Percentiles rank a stretch among this genome's conserved stretches.
Conservation (phyloP, 2,797 vertebrate genomes). For the Anguilla anguilla region DNA sequence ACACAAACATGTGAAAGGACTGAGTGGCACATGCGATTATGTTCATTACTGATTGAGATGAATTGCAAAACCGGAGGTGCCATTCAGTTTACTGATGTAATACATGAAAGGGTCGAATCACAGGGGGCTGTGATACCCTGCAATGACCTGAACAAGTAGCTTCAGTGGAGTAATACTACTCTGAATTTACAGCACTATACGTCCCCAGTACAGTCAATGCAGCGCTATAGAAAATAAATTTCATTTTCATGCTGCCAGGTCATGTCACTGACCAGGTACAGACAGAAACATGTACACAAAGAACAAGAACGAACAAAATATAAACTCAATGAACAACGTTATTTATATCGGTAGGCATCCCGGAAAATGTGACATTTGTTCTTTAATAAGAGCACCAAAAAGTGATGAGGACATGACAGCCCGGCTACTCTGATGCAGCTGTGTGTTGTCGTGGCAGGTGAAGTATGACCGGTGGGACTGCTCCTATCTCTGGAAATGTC, state of each 20-base stretch:
- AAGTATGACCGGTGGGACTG: slow-evolving; percentile 30
- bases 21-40: slow-evolving; percentile 53
- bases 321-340: slow-evolving; percentile 43
- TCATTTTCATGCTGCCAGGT: background rate
- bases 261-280: background rate
- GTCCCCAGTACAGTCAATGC: background rate
- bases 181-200: background rate
- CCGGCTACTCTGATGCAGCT: slow-evolving; percentile 29
- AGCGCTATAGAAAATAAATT: background rate
- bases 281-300: slow-evolving; percentile 4
- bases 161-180: background rate
- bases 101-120: background rate
- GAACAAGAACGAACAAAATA: slow-evolving; percentile 51
- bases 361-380: slow-evolving; percentile 50
- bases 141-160: background rate
- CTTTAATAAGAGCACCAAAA: slow-evolving; percentile 56
- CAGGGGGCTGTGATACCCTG: background rate
- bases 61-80: background rate
- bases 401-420: slow-evolving; percentile 43
- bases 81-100: background rate
- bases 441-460: slow-evolving; percentile 23
- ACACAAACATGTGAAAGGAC: slow-evolving; percentile 43
- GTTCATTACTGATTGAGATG: background rate
- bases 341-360: slow-evolving; percentile 34
- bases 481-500: background rate